Evolutionary conservation across 2,113 vertebrate genomes (phyloP), one percentile per base, ranked within the genome.

Genomic region (Hippocampus zosterae): DNA sequence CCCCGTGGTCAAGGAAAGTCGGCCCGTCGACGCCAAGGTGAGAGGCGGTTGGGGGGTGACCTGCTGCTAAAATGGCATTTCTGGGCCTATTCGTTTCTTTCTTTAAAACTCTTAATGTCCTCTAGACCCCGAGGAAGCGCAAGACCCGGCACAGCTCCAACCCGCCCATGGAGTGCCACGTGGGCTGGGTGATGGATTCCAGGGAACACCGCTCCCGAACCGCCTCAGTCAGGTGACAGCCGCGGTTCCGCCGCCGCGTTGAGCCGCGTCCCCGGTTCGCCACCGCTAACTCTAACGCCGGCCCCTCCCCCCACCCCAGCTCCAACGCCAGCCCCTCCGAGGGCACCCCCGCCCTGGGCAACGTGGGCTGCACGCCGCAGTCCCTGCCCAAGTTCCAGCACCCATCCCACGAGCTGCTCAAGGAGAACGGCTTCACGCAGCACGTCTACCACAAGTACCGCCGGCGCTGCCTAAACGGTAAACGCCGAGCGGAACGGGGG

Each of bases 381-480:
- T 98, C 96, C 67, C 91, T 99, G 76, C 97, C 97, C 81, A 99
- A 99, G 84, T 99, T 99, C 88, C 97, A 99, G 85, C 97, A 99
- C 72, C 97, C 97, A 55, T 99, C 97, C 0, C 97, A 99, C 0
- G 96, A 99, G 92, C 92, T 99, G 85, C 95, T 99, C 74, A 99
- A 99, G 90, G 97, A 99, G 88, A 99, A 98, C 1, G 97, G 97
- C 92, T 99, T 99, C 93, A 98, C 97, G 27, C 97, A 98, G 91
- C 97, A 98, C 1, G 97, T 99, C 77, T 99, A 99, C 92, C 97
- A 99, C 92, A 99, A 99, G 88, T 99, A 98, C 87, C 95, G 96
- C 81, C 93, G 97, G 82, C 96, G 96, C 91, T 98, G 97, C 93
- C 95, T 99, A 80, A 99, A 98, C 0, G 97, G 97, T 99, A 33